Evolutionary conservation across 1,140 invertebrate genomes (phyloP), one percentile per base, ranked within the genome.

Genomic region (Bombus polaris): DNA sequence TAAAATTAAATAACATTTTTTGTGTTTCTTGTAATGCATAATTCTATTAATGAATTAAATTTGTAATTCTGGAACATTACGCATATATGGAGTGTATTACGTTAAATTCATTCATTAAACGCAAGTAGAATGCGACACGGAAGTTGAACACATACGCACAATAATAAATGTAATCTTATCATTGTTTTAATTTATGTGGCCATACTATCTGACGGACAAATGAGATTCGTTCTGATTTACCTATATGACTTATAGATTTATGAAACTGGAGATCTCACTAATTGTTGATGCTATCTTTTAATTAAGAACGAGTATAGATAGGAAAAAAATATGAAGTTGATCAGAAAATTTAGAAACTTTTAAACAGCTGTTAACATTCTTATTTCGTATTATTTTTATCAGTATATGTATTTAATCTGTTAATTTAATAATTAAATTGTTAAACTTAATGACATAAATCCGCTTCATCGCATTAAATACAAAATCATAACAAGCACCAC

Each of bases 61-160:
- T 76, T 76, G 25, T 37, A 25, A 75, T 59, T 57, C 28, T 18
- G 9, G 5, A 25, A 28, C n/a, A 47, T 39, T 44, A 18, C 42
- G 71, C 42, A 73, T 47, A 47, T 32, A 18, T 18, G 18, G 3
- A 32, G 18, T 1, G 9, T 42, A 18, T 32, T 18, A 73, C 37
- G n/a, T 73, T 35, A 47, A 74, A 74, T 39, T 35, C 32, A 37
- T 75, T 53, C 32, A 42, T 75, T 71, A 71, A 71, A 28, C 39
- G 5, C 9, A 44, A 35, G 12, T 32, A 10, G 32, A 53, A 1
- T 35, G 44, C 28, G 6, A 75, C 12, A 15, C 42, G 18, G 9
- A 44, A 47, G 18, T 25, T 53, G 44, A 53, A 47, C 35, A 37
- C 32, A 22, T 35, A 32, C 42, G 10, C 37, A 37, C 32, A 22